phyloP scores from a whole-genome alignment of 1,140 invertebrate species.

The Diprion similis region DNA sequence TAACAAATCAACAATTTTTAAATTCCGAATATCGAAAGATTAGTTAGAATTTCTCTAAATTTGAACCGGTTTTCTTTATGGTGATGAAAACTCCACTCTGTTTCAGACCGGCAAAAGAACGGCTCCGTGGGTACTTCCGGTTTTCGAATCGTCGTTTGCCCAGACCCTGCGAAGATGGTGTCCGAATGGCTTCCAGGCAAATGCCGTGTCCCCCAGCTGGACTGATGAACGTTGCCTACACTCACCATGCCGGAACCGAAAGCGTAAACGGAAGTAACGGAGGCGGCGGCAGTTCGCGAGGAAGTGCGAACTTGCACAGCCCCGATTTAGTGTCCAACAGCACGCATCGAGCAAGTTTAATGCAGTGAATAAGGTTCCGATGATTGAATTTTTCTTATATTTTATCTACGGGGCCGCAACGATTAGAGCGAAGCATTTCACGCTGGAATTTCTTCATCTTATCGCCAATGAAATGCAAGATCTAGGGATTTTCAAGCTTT shows the following conservation, averaged over 20 bases:
- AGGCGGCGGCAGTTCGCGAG: slow-evolving; percentile 11
- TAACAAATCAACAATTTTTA: no score
- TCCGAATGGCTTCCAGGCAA: background rate
- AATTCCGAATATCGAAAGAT: no score
- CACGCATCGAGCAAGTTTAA: background rate
- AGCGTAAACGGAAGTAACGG: slow-evolving; percentile 26
- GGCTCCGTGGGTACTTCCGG: slow-evolving; percentile 69
- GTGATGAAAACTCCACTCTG: slow-evolving; percentile 11
- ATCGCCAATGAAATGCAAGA: no score
- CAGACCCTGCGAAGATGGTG: slow-evolving; percentile 33
- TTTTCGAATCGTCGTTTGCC: slow-evolving; percentile 56
- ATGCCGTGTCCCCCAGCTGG: background rate
- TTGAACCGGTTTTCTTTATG: no score
- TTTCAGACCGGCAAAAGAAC: slow-evolving; percentile 66
- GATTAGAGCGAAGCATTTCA: background rate
- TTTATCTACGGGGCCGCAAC: background rate
- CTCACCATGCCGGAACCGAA: slow-evolving; percentile 18
- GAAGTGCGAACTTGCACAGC: slow-evolving; percentile 16
- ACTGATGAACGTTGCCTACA: slow-evolving; percentile 25
- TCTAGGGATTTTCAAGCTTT: no score
- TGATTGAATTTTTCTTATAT: no score
- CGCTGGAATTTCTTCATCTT: no score
- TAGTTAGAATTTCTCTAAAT: no score
- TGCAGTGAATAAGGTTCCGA: background rate
- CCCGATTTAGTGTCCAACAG: slow-evolving; percentile 16